phyloP scores from a whole-genome alignment of 1,140 invertebrate species.

The Cyclina sinensis region DNA sequence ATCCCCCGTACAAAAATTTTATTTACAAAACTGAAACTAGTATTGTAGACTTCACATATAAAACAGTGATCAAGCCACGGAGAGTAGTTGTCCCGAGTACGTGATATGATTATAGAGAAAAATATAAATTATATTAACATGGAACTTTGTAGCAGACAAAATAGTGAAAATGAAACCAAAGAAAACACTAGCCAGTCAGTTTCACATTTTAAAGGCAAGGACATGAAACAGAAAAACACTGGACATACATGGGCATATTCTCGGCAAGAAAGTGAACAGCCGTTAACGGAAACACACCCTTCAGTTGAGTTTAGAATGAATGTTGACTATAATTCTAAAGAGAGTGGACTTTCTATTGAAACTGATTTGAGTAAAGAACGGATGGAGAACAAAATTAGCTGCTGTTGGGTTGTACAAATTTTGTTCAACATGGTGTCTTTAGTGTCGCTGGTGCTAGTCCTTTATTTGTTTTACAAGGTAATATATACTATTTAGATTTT shows the following conservation, averaged over 20 bases:
- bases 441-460: neutral
- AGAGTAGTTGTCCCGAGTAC: too few relatives aligned
- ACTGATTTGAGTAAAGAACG: neutral
- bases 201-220: neutral
- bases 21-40: too few relatives aligned
- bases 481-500: neutral
- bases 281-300: neutral
- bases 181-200: neutral
- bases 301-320: neutral
- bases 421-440: too few relatives aligned
- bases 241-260: too few relatives aligned
- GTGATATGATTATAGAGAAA: too few relatives aligned
- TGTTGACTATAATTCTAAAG: neutral
- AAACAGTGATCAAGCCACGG: too few relatives aligned
- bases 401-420: neutral
- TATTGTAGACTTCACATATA: too few relatives aligned
- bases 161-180: slow-evolving; percentile 6
- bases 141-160: neutral
- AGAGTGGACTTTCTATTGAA: neutral
- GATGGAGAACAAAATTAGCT: neutral
- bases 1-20: too few relatives aligned
- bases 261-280: neutral
- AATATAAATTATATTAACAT: neutral
- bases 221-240: neutral
- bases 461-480: neutral